phyloP scores from a whole-genome alignment of 2,113 vertebrate species.

The Rissa tridactyla region DNA sequence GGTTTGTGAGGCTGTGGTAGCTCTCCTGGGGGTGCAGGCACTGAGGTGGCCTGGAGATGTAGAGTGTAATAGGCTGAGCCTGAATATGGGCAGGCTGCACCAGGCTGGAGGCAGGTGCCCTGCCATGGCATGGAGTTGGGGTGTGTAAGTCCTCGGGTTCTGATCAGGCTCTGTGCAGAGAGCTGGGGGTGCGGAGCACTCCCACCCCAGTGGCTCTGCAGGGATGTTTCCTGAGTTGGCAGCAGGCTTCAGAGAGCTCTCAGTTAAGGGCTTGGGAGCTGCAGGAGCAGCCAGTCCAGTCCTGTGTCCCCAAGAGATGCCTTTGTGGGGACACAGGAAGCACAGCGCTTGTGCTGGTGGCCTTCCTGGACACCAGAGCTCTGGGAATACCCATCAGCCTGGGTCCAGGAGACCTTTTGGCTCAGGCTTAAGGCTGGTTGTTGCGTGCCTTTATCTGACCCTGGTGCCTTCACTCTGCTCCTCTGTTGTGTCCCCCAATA shows the following conservation, averaged over 20 bases:
- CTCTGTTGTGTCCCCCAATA: rapidly evolving
- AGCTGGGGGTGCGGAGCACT: background rate
- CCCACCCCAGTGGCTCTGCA: background rate
- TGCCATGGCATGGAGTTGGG: background rate
- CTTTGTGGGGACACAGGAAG: rapidly evolving
- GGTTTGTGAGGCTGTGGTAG: background rate
- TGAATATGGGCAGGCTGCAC: rapidly evolving
- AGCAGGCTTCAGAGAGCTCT: background rate
- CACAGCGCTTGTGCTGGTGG: rapidly evolving
- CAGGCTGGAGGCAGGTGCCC: background rate
- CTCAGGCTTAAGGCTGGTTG: rapidly evolving
- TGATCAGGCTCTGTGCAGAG: background rate
- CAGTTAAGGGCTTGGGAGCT: too few species aligned
- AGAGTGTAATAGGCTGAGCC: rapidly evolving
- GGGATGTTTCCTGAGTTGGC: too few species aligned
- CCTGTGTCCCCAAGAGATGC: background rate
- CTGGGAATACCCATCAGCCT: background rate
- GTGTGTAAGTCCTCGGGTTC: rapidly evolving
- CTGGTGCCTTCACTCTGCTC: rapidly evolving
- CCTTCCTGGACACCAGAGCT: rapidly evolving
- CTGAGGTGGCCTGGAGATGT: background rate
- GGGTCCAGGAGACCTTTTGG: background rate
- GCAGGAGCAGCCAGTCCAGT: background rate
- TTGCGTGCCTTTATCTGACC: rapidly evolving
- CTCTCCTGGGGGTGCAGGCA: background rate